Evolutionary conservation across 1,140 invertebrate species (phyloP).

Genomic region (Holcopasites calliopsidis): DNA sequence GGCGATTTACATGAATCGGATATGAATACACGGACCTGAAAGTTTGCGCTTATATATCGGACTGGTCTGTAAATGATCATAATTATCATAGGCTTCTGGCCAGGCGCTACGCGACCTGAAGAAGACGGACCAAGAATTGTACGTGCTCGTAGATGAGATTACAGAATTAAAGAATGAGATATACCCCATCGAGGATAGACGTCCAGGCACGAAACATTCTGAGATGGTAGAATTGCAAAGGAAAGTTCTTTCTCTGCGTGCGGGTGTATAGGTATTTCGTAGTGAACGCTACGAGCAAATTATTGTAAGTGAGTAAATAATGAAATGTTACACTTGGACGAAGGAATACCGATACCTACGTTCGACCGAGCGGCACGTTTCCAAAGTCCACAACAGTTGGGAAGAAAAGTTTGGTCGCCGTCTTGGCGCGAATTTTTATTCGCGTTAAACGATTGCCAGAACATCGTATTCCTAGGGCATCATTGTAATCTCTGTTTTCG

Average conservation of each 20-base stretch:
- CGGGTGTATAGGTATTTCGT: conserved; percentile 21
- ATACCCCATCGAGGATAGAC: conserved; percentile 28
- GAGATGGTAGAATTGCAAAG: neutral
- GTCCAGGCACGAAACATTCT: conserved; percentile 5
- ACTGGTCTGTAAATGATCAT: conserved; percentile 26
- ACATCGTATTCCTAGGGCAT: conserved; percentile 6
- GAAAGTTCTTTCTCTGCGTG: conserved; percentile 3
- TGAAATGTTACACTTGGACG: neutral
- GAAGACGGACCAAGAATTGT: neutral
- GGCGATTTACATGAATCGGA: conserved; percentile 14
- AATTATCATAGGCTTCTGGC: neutral
- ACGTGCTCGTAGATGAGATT: neutral
- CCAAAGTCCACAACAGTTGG: conserved; percentile 18
- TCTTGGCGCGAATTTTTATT: conserved; percentile 1
- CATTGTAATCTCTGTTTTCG: conserved; percentile 23
- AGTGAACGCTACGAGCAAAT: conserved; percentile 15
- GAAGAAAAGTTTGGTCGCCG: neutral
- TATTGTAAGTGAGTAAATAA: too few relatives aligned
- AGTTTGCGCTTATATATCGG: conserved; percentile 21
- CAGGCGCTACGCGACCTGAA: neutral
- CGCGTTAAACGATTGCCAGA: neutral
- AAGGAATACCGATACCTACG: conserved; percentile 3
- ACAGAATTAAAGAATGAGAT: neutral
- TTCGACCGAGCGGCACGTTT: conserved; percentile 13
- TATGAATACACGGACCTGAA: conserved; percentile 38